Conservation (phyloP, 2,797 vertebrate genomes). For the Crypturellus tataupa region DNA sequence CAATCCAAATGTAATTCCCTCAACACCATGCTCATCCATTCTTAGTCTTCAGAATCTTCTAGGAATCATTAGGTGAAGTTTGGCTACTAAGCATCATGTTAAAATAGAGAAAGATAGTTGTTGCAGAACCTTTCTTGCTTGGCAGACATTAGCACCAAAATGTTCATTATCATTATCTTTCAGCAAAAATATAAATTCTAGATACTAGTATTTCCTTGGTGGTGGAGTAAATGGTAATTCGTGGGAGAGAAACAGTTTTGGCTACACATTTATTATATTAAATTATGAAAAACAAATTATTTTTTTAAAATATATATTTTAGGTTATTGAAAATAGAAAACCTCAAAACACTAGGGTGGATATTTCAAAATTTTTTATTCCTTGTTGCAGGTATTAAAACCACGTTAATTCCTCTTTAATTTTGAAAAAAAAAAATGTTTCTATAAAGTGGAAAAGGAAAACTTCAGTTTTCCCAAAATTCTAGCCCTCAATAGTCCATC, state of each 20-base stretch:
- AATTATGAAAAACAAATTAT: background rate
- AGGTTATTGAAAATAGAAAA: background rate
- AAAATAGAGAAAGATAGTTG: background rate
- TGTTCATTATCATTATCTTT: background rate
- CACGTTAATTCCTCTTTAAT: background rate
- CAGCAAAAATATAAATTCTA: background rate
- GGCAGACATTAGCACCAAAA: background rate
- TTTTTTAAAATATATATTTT: background rate
- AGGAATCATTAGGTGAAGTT: background rate
- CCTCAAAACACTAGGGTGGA: background rate
- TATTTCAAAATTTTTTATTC: background rate
- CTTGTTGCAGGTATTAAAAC: background rate
- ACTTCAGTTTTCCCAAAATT: background rate
- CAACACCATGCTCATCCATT: background rate
- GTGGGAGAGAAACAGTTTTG: background rate
- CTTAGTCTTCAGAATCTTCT: background rate
- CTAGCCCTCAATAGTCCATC: background rate
- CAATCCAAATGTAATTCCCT: too few species aligned
- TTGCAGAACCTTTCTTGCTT: background rate
- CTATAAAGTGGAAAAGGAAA: too few species aligned
- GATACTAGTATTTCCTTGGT: accelerated
- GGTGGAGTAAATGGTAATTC: background rate
- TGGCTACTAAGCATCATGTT: background rate
- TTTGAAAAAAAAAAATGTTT: background rate
- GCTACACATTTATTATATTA: background rate